phyloP scores from a whole-genome alignment of 2,888 invertebrate genomes.

The Nemotelus pantherinus region DNA sequence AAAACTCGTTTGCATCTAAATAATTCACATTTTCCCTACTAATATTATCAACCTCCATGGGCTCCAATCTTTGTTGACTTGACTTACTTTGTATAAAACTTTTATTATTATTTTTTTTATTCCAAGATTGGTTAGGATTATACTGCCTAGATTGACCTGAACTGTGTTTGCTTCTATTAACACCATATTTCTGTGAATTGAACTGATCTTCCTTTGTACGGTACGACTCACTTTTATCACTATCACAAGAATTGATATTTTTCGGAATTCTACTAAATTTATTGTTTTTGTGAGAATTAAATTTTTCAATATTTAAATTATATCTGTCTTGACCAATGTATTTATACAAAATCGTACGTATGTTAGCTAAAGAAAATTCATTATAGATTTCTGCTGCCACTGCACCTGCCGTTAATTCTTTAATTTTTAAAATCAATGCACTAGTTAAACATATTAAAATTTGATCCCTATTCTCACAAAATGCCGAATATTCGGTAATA shows the following conservation, averaged over 20 bases:
- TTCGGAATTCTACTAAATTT: too few species aligned
- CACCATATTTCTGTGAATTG: constrained; percentile 4
- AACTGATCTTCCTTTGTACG: constrained; percentile 11
- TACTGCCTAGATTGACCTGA: constrained; percentile 19
- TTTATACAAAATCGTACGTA: too few species aligned
- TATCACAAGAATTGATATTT: too few species aligned
- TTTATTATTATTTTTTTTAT: constrained; percentile 1
- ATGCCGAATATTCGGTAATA: neutral
- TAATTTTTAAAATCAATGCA: too few species aligned
- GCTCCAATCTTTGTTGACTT: neutral
- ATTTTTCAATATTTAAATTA: too few species aligned
- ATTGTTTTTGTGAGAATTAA: too few species aligned
- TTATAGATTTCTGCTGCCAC: too few species aligned
- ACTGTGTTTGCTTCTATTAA: constrained; percentile 1
- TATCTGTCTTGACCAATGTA: too few species aligned
- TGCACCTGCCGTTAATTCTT: too few species aligned
- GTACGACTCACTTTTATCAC: neutral
- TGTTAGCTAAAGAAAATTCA: too few species aligned
- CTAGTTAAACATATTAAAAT: too few species aligned
- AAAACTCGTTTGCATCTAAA: constrained; percentile 36
- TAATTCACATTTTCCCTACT: constrained; percentile 1
- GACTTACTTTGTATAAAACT: constrained; percentile 2
- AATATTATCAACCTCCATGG: constrained; percentile 17
- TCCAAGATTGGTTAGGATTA: constrained; percentile 4
- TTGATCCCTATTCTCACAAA: too few species aligned